Base-by-base conservation (phyloP, 2,797 vertebrate species). In the Emys orbicularis region DNA sequence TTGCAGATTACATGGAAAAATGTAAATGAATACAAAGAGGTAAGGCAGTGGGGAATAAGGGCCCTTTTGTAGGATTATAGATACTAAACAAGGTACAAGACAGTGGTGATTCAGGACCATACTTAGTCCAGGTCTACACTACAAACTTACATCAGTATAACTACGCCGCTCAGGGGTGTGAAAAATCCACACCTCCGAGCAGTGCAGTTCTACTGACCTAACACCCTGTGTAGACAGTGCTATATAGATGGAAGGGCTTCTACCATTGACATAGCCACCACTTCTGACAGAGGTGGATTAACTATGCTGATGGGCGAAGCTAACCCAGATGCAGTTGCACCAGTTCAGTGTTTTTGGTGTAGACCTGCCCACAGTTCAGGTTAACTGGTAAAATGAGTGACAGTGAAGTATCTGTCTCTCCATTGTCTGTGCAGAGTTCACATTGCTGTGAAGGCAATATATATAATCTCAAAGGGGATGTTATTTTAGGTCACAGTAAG, bases 11-110 rank as follows among this genome's bases (percentile, higher is more conserved):
- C 56, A 29, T 3, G 31, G 12, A 61, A 61, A 61, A 61, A 61
- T 61, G 59, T 5, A 94, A 96, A 74, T 23, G 44, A 77, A 77
- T 47, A 47, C 74, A 47, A 81, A 87, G 77, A 84, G 86, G 25
- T 6, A 82, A 88, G 93, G 77, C 49, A 0, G 1, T 83, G 77
- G 54, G 31, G 52, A 90, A 54, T 87, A 83, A 56, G 2, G 12
- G 56, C 31, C 49, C 89, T 61, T 61, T 61, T 34, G 13, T 61
- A 61, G 29, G 12, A 12, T 59, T 34, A 15, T 61, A 61, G 59
- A 31, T n/a, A 65, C 16, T 65, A 19, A 65, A n/a, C 34, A 65
- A 65, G 15, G 8, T n/a, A 15, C 31, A 68, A 37, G 16, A 21
- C 34, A 37, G 34, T n/a, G 6, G 61, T 9, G 5, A 72, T 23